phyloP scores from a whole-genome alignment of 2,888 invertebrate species.

The Cordilura impudica region DNA sequence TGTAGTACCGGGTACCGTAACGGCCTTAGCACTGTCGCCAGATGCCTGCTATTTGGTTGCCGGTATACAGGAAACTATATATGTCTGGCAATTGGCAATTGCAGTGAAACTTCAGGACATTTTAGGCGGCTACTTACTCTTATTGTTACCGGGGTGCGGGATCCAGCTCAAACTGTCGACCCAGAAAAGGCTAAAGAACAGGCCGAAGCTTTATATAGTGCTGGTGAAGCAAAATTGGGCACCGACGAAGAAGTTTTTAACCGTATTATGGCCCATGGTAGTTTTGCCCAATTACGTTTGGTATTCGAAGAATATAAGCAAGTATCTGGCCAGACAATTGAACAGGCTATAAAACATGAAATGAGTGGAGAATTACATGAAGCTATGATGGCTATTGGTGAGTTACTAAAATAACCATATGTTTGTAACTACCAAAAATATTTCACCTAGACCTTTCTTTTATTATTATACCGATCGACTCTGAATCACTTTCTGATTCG shows the following conservation, averaged over 20 bases:
- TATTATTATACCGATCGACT: no score
- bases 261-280: conserved; percentile 84
- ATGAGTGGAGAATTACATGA: conserved; percentile 82
- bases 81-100: conserved; percentile 91
- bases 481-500: no score
- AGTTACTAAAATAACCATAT: conserved; percentile 77
- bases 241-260: conserved; percentile 86
- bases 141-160: conserved; percentile 83
- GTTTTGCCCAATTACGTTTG: conserved; percentile 83
- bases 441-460: no score
- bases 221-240: conserved; percentile 84
- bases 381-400: conserved; percentile 84
- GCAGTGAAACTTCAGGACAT: conserved; percentile 87
- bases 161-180: conserved; percentile 82
- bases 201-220: conserved; percentile 84
- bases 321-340: conserved; percentile 83
- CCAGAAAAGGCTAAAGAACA: conserved; percentile 82
- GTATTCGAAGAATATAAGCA: conserved; percentile 86
- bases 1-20: conserved; percentile 88
- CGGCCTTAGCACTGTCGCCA: conserved; percentile 83
- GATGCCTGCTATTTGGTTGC: conserved; percentile 86
- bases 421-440: no score
- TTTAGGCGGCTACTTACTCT: conserved; percentile 86
- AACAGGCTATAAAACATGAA: conserved; percentile 83
- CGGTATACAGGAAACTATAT: conserved; percentile 88